Base-by-base conservation (phyloP, 2,113 vertebrate genomes). In the Nesoenas mayeri region DNA sequence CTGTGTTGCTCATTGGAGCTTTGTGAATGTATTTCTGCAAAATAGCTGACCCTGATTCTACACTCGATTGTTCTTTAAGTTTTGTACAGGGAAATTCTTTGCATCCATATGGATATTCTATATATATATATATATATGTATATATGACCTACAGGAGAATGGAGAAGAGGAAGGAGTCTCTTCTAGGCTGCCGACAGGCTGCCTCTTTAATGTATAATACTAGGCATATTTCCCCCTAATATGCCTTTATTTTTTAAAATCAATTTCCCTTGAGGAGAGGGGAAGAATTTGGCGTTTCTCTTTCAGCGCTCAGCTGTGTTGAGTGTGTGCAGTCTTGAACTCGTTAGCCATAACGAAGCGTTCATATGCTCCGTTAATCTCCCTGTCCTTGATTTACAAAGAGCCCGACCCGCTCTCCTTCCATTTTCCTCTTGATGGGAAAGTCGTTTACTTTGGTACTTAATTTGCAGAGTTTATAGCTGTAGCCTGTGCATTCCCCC, bases 301-400 rank as follows among this genome's bases (percentile, higher is more conserved):
- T 31, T 24, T 0, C 9, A 70, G 81, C 5, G 3, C 75, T 36
- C 2, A 6, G 56, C 74, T 34, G 28, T 2, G 62, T 12, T 7
- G 61, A 38, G 85, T 54, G 34, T 29, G 36, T 31, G 80, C 70
- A 50, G 78, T 29, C 90, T 79, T 93, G 92, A 87, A 50, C 77
- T 91, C 31, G 8, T 93, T 91, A 91, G 75, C 83, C 57, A 1
- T 58, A 32, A 91, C 3, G 42, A 95, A 81, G 72, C 53, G 4
- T 92, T 94, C 91, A 32, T 66, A 36, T 79, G 92, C 91, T 84
- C 50, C 8, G 6, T 60, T 93, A 61, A 91, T 97, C 88, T 88
- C 82, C 88, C 57, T 84, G 88, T 32, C 91, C 91, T 91, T 77
- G 92, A 81, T 93, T 65, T 69, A 80, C 91, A 86, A 72, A 94